Base-by-base conservation (phyloP, 1,140 invertebrate species). In the Nymphalis io region DNA sequence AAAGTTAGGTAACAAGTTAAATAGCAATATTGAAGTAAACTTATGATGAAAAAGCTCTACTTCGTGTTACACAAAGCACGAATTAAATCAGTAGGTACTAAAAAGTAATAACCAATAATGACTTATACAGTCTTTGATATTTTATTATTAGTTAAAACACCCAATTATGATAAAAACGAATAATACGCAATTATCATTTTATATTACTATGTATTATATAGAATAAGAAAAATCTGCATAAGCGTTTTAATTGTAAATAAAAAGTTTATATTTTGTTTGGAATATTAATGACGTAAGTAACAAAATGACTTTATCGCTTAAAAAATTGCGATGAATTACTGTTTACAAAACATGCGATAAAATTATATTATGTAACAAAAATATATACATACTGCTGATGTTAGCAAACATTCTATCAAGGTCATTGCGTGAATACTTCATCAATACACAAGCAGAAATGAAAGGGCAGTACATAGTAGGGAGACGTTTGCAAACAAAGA, bases 351-450 rank as follows among this genome's bases (percentile, higher is more conserved):
- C 3, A 51, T 13, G 33, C 11, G 23, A 51, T 62, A 62, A 63
- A 27, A 63, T 38, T 38, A 27, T 39, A 33, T 38, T 51, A 18
- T 44, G 60, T 51, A 38, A 51, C 21, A 27, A 27, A 53, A 11
- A 55, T 4, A 18, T 48, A 10, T 15, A 55, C 46, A 20, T 20
- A 18, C 12, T 51, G 18, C 27, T 33, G 27, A 42, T 69, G 60
- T 69, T 69, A 46, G 67, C 68, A 42, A 70, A 65, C 68, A 70
- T 64, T 63, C 59, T 3, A 64, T 60, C 61, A 70, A 70, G 68
- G 68, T 70, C 40, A 60, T 39, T 18, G 33, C 16, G 57, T 39
- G 44, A 13, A 53, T 46, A 60, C 57, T 39, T 64, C 48, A 58
- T 60, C n/a, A 27, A 20, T 18, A 63, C n/a, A 27, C 23, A 10